phyloP scores from a whole-genome alignment of 2,113 vertebrate species.

The Pelobates fuscus region DNA sequence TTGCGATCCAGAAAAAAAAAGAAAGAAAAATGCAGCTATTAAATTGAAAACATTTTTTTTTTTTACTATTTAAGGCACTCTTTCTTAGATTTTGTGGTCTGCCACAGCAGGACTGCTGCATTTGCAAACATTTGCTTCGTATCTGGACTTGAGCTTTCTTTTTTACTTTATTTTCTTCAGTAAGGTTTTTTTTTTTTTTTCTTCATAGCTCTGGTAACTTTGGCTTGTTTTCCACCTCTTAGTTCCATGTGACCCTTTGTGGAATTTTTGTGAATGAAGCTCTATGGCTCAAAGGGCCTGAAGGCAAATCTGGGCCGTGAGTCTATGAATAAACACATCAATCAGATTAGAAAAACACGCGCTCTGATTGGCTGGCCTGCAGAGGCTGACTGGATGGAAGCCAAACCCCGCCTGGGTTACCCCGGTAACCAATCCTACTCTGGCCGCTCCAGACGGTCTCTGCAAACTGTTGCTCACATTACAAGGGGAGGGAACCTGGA shows the following conservation, averaged over 20 bases:
- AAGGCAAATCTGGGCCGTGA: conserved; percentile 47
- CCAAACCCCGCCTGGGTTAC: conserved; percentile 60
- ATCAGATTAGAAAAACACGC: conserved; percentile 51
- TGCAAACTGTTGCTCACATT: conserved; percentile 54
- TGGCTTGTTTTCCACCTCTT: conserved; percentile 45
- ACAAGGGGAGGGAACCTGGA: conserved; percentile 22
- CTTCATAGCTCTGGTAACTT: conserved; percentile 23
- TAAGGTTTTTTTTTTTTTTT: conserved; percentile 10
- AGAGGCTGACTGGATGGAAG: conserved; percentile 55
- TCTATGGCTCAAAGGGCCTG: conserved; percentile 39
- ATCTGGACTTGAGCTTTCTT: background rate
- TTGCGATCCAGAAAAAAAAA: too few species aligned
- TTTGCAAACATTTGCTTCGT: background rate
- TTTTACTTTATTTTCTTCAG: background rate
- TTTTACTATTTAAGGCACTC: background rate
- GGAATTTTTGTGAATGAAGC: conserved; percentile 56
- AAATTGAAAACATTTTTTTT: too few species aligned
- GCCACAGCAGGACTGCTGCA: background rate
- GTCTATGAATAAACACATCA: conserved; percentile 55
- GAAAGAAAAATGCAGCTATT: too few species aligned
- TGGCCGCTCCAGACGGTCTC: conserved; percentile 52
- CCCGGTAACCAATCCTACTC: conserved; percentile 59
- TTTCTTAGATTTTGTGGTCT: background rate
- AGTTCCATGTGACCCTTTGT: conserved; percentile 56
- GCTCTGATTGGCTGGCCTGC: conserved; percentile 53